These are phyloP conservation scores for Lymantria dispar DNA, from an alignment of 2,888 invertebrate genomes.

Conservation along the genomic window DNA sequence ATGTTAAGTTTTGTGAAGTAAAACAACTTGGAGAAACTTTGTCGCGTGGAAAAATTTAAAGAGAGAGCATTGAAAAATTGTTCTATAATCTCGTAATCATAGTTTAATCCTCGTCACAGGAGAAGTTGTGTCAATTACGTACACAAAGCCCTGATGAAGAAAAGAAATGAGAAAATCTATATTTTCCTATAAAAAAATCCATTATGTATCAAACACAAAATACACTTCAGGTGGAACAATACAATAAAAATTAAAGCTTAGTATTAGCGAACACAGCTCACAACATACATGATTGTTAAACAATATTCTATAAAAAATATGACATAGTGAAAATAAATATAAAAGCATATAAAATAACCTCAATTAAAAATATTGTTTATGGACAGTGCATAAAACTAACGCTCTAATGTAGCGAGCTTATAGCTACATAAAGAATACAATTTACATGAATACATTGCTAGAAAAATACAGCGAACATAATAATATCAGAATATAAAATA, in stretches of 20 bases:
- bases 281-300: constrained; percentile 12
- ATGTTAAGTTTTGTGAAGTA: too few relatives aligned
- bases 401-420: background rate
- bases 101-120: background rate
- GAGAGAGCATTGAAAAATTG: background rate
- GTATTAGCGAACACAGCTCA: constrained; percentile 20
- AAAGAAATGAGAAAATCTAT: background rate
- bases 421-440: background rate
- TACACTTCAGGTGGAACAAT: constrained; percentile 10
- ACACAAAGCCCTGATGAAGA: background rate
- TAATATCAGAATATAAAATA: background rate
- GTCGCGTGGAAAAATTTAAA: background rate
- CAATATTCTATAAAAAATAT: background rate
- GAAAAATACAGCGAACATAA: background rate
- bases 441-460: background rate
- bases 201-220: constrained; percentile 1
- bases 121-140: too few relatives aligned
- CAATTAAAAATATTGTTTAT: background rate
- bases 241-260: constrained; percentile 25
- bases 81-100: background rate
- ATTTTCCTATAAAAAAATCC: background rate
- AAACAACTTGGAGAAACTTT: too few relatives aligned
- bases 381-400: background rate
- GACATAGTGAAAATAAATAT: too few relatives aligned
- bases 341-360: background rate